Percentiles rank a stretch among this genome's conserved stretches.
These are phyloP conservation scores for Tridacna crocea DNA, from an alignment of 2,888 invertebrate genomes.

Conservation along the genomic window DNA sequence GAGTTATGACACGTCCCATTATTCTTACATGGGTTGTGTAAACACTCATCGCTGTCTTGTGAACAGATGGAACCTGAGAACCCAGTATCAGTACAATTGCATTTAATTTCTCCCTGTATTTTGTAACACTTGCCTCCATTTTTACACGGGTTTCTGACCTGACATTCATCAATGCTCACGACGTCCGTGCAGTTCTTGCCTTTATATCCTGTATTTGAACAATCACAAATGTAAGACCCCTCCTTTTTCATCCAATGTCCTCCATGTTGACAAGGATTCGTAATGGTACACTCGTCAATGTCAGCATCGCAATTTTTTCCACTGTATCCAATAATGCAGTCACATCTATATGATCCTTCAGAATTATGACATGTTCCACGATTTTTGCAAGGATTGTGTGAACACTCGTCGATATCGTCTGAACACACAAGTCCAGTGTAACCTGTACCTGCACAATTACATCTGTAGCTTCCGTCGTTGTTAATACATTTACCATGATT, in stretches of 20 bases:
- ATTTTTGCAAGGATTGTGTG: neutral
- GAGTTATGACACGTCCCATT: no score
- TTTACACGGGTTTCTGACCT: neutral
- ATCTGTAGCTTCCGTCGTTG: neutral
- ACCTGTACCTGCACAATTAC: neutral
- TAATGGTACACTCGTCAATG: conserved; percentile 44
- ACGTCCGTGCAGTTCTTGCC: conserved; percentile 61
- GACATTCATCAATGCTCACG: conserved; percentile 25
- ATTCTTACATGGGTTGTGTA: neutral
- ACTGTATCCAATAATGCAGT: conserved; percentile 23
- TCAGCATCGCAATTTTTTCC: conserved; percentile 34
- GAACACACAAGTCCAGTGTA: conserved; percentile 28
- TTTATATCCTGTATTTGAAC: conserved; percentile 35
- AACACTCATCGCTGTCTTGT: conserved; percentile 27
- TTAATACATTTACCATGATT: neutral
- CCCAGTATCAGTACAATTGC: conserved; percentile 4
- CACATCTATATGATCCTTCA: conserved; percentile 3
- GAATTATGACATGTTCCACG: conserved; percentile 23
- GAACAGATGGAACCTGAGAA: conserved; percentile 29
- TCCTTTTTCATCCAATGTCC: conserved; percentile 26
- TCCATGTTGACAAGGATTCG: conserved; percentile 8
- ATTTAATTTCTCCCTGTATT: neutral
- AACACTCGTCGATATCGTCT: conserved; percentile 39
- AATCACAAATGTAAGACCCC: conserved; percentile 32
- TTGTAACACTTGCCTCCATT: neutral